Percentiles rank a stretch among this genome's conserved stretches.
phyloP scores from a whole-genome alignment of 2,113 vertebrate species.

The Paratilapia polleni region DNA sequence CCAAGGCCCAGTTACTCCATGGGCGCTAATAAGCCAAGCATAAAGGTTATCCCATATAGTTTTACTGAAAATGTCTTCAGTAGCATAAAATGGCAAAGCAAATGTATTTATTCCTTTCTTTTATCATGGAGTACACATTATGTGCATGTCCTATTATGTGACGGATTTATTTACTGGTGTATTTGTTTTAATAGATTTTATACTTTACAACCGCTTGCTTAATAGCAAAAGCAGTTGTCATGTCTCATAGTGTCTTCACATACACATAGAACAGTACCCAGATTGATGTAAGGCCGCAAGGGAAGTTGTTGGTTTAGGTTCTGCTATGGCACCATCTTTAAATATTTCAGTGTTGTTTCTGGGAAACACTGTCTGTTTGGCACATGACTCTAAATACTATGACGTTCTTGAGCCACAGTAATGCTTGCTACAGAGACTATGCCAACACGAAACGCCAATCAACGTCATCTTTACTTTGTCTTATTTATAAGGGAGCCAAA shows the following conservation, averaged over 20 bases:
- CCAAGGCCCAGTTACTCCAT: slow-evolving; percentile 56
- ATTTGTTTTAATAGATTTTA: no score
- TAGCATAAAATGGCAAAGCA: neutral
- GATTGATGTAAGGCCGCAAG: neutral
- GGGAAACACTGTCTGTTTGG: neutral
- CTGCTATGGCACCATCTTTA: neutral
- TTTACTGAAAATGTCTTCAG: slow-evolving; percentile 36
- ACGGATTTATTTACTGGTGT: neutral
- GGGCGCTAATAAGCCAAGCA: slow-evolving; percentile 59
- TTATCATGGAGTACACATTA: neutral
- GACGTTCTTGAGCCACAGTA: neutral
- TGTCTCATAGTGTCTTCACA: neutral
- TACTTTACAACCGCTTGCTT: neutral
- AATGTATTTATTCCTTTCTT: neutral
- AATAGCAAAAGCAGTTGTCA: neutral
- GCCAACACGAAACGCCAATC: neutral
- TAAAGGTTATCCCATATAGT: slow-evolving; percentile 65
- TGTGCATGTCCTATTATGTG: neutral
- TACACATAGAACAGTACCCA: neutral
- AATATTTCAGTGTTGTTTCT: neutral
- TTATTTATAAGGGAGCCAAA: neutral
- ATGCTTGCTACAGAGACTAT: neutral
- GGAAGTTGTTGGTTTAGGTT: neutral
- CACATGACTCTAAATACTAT: neutral
- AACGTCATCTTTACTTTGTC: no score